phyloP scores from a whole-genome alignment of 2,888 invertebrate species.

The Agriopis aurantiaria region DNA sequence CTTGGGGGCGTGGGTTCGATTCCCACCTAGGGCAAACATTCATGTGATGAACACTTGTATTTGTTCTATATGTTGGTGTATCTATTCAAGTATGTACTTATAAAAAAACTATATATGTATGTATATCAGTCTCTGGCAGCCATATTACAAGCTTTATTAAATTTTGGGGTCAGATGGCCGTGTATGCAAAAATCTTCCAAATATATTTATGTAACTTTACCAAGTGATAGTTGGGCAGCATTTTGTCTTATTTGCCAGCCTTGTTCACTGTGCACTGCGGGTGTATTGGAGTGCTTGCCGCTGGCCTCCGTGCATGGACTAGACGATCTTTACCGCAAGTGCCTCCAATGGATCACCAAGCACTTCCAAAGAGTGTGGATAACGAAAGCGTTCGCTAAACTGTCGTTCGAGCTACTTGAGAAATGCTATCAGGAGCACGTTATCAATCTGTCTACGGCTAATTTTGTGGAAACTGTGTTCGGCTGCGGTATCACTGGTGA shows the following conservation, averaged over 20 bases:
- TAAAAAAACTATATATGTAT: no score
- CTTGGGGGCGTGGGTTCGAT: no score
- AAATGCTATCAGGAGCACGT: slow-evolving; percentile 94
- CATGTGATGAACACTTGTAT: no score
- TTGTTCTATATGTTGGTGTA: no score
- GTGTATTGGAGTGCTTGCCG: slow-evolving; percentile 95
- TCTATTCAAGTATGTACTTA: no score
- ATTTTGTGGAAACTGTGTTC: slow-evolving; percentile 93
- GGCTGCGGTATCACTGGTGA: slow-evolving; percentile 92
- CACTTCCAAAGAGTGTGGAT: slow-evolving; percentile 96
- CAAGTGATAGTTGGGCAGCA: no score
- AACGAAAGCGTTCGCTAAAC: slow-evolving; percentile 94
- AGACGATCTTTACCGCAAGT: slow-evolving; percentile 94
- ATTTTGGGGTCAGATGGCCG: no score
- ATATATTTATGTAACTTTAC: no score
- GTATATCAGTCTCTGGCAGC: no score
- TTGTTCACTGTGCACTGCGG: slow-evolving; percentile 94
- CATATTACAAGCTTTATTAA: no score
- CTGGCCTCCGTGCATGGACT: slow-evolving; percentile 94
- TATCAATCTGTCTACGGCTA: slow-evolving; percentile 92
- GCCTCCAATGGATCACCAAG: slow-evolving; percentile 94
- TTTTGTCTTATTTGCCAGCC: slow-evolving; percentile 86
- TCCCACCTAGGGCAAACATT: no score
- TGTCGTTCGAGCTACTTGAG: slow-evolving; percentile 93
- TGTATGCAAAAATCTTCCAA: no score